Base-by-base conservation (phyloP, 2,113 vertebrate genomes). In the Laticauda laticaudata region DNA sequence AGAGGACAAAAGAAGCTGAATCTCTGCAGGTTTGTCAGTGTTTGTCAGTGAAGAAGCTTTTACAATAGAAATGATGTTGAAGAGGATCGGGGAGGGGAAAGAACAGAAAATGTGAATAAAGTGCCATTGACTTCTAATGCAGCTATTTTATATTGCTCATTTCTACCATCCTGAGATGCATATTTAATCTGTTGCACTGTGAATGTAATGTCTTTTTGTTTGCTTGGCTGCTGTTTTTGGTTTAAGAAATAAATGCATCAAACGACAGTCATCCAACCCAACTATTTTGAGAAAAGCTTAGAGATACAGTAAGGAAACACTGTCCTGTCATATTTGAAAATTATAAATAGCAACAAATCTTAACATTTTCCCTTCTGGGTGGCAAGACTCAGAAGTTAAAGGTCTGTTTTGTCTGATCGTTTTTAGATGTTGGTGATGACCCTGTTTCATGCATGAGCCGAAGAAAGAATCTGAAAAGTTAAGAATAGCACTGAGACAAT, bases 1-100 rank as follows among this genome's bases (percentile, higher is more conserved):
- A 94, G 86, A 91, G 94, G 91, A 89, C 93, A 95, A 93, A 93
- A 56, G 89, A 95, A 97, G 95, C 94, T 94, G 94, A 96, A 95
- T 96, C 95, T 96, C 95, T 94, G 95, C 95, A 96, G 95, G 95
- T 95, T 92, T 93, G 95, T 89, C 75, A 53, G 96, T 87, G 64
- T 53, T 95, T 95, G 94, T 96, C 94, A 96, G 95, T 81, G 95
- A 96, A 96, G 91, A 93, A 92, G 2, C 53, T 96, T 95, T 96
- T 93, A 24, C 89, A 95, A 96, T 94, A 95, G 86, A 54, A 94
- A 11, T 61, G 87, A 93, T 88, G 87, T 88, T 93, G 54, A 8
- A 54, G 88, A 94, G 56, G 92, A 93, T 1, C 23, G 24, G 59
- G 56, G 21, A 29, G 18, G 15, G 15, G 24, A 12, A 18, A 56